A percentile compares a stretch with the other conserved stretches of the same genome.
These are phyloP conservation scores for Paramormyrops kingsleyae DNA, from an alignment of 2,113 vertebrate species.

Conservation along the genomic window DNA sequence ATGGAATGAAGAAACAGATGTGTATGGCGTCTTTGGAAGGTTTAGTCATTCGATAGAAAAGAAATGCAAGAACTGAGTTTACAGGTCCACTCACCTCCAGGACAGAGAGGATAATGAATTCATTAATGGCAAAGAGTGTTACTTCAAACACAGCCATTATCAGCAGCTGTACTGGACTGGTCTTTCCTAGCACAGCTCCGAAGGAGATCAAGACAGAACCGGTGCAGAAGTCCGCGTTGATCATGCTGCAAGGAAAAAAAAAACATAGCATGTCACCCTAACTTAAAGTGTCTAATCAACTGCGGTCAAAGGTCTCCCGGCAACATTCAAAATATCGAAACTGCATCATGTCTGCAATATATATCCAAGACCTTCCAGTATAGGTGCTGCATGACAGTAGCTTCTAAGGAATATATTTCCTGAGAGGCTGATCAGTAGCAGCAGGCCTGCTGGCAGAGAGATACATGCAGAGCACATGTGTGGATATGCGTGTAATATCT, in stretches of 20 bases:
- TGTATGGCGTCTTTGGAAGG: background rate
- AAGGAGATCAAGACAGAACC: conserved; percentile 77
- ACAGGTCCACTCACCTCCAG: conserved; percentile 63
- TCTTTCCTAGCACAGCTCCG: conserved; percentile 76
- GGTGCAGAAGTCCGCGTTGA: conserved; percentile 82
- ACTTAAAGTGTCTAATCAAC: background rate
- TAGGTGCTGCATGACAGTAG: background rate
- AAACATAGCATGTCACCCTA: background rate
- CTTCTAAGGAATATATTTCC: background rate
- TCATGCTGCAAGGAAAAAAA: conserved; percentile 63
- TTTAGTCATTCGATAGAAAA: background rate
- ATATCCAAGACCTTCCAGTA: background rate
- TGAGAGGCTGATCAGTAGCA: background rate
- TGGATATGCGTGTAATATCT: background rate
- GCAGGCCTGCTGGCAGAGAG: background rate
- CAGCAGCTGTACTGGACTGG: conserved; percentile 74
- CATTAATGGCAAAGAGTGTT: conserved; percentile 69
- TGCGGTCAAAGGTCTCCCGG: background rate
- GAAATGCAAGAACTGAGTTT: background rate
- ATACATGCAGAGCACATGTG: background rate
- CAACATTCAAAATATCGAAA: background rate
- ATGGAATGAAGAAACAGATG: background rate
- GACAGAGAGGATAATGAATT: conserved; percentile 65
- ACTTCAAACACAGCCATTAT: conserved; percentile 79
- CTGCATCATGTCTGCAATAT: background rate